Evolutionary conservation across 2,888 invertebrate species (phyloP).

Genomic region (Agrotis segetum): DNA sequence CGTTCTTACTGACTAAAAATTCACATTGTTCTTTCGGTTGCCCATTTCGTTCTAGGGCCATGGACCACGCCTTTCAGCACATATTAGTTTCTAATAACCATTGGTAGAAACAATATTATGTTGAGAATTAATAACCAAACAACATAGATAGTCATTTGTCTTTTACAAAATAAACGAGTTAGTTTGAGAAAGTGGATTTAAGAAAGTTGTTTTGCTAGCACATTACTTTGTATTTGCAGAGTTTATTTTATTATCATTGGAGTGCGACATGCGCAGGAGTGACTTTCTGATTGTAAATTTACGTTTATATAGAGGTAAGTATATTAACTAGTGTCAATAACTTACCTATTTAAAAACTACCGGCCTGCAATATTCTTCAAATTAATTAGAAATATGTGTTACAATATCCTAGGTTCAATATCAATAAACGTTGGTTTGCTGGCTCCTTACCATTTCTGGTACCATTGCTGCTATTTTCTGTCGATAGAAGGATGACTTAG

Average conservation of each 20-base stretch:
- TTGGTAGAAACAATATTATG: too few species aligned
- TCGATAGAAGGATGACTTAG: not conserved
- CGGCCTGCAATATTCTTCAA: too few species aligned
- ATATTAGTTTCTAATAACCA: not conserved
- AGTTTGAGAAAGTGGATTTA: constrained; percentile 50
- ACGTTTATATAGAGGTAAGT: not conserved
- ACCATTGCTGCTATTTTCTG: not conserved
- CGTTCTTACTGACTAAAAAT: too few species aligned
- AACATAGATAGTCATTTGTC: constrained; percentile 4
- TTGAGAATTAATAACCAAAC: not conserved
- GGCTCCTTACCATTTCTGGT: too few species aligned
- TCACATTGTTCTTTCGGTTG: too few species aligned
- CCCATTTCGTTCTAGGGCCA: too few species aligned
- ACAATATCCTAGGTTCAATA: too few species aligned
- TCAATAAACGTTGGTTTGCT: too few species aligned
- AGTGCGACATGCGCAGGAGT: not conserved
- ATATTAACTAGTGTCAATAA: too few species aligned
- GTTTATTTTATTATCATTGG: constrained; percentile 41
- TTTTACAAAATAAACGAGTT: constrained; percentile 30
- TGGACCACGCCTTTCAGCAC: not conserved
- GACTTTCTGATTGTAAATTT: constrained; percentile 19
- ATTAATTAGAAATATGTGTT: too few species aligned
- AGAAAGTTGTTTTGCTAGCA: constrained; percentile 56
- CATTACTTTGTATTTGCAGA: constrained; percentile 5
- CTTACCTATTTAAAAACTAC: too few species aligned